phyloP scores from a whole-genome alignment of 2,113 vertebrate species.

The Petaurus breviceps region DNA sequence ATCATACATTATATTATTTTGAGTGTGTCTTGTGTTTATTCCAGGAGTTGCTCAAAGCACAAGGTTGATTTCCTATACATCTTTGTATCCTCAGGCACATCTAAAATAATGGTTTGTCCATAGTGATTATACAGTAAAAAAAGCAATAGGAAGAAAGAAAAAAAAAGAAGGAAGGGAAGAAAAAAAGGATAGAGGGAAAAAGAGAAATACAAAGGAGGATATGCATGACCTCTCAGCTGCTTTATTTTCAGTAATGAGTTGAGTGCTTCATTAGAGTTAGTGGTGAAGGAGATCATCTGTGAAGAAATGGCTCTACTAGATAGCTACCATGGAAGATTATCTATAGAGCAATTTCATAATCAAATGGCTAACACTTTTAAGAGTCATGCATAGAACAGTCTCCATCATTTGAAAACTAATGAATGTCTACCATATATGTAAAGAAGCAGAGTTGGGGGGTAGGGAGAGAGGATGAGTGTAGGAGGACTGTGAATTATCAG shows the following conservation, averaged over 20 bases:
- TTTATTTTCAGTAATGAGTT: slow-evolving; percentile 19
- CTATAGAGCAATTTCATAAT: not conserved
- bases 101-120: not conserved
- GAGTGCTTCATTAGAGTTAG: not conserved
- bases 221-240: not conserved
- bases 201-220: not conserved
- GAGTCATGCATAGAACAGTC: not conserved
- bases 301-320: not conserved
- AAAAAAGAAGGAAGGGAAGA: not conserved
- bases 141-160: not conserved
- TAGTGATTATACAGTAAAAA: not conserved
- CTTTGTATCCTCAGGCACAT: not conserved
- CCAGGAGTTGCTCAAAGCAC: not conserved
- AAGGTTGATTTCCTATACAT: not conserved
- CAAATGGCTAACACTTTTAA: slow-evolving; percentile 28
- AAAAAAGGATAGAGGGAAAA: not conserved
- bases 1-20: not conserved
- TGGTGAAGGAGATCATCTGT: slow-evolving; percentile 12
- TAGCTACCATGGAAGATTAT: slow-evolving; percentile 5
- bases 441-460: not conserved
- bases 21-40: not conserved
- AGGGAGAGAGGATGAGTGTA: not conserved
- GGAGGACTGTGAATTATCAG: not conserved
- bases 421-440: not conserved
- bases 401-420: not conserved